Evolutionary conservation across 2,888 invertebrate genomes (phyloP), one percentile per base, ranked within the genome.

Genomic region (Agrilus biguttatus): DNA sequence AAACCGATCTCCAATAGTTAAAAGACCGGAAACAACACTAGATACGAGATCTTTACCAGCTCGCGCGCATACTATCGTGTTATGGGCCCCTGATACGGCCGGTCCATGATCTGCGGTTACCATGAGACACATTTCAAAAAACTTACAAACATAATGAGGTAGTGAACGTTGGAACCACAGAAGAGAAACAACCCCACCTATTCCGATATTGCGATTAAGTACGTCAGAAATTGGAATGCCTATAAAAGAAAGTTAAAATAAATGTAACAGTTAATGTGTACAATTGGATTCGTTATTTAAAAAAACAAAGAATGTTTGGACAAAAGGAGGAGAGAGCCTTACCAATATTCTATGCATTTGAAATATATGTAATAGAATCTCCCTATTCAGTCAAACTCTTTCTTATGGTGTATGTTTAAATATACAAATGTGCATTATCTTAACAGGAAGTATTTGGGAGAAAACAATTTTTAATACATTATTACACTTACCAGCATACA

Each of bases 61-160:
- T 95, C 98, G 49, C 93, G 74, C 8, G 96, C 96, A 60, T 91
- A 96, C 37, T 65, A 98, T 96, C 13, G 96, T 96, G 67, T 97
- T 97, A 69, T 97, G 96, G 0, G 97, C 97, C 1, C 96, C 98
- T 1, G 93, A 93, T 1, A 98, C 97, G 1, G 97, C 97, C 0
- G 98, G 97, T 2, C 97, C 97, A 64, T 98, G 98, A 70, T 97
- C 97, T 12, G 95, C 95, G 0, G 97, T 97, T 48, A 98, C 89
- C 81, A 99, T 96, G 48, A 98, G 72, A 57, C 95, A 95, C 85
- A 98, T 92, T 71, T 98, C 98, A 60, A 99, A 84, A 75, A 98
- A 98, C 68, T 93, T 92, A 67, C 87, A 83, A 37, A 93, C 93
- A 68, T 92, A 90, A 2, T 83, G 75, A 0, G 98, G 97, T 41